Percentiles rank a stretch among this genome's conserved stretches.
Evolutionary conservation across 64 coral and sea anemone species (phyloP).

Genomic region (Hydrozoanthus tunicans): DNA sequence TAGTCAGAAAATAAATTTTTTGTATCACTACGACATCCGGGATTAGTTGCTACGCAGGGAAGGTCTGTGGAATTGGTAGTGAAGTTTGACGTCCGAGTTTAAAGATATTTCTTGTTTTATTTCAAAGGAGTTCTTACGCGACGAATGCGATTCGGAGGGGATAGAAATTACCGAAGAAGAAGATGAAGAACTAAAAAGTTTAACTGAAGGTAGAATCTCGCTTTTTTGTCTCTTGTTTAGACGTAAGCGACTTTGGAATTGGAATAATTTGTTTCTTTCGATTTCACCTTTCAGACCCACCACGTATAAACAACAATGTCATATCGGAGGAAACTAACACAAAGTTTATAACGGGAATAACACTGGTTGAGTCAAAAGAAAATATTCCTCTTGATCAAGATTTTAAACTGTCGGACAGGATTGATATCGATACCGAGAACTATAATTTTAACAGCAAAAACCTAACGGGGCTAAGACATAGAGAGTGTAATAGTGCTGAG

Average conservation of each 20-base stretch:
- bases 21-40: neutral
- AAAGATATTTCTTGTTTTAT: slow-evolving; percentile 14
- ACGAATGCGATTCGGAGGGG: slow-evolving; percentile 61
- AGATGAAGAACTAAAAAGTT: slow-evolving; percentile 79
- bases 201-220: slow-evolving; percentile 66
- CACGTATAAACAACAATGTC: slow-evolving; percentile 48
- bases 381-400: slow-evolving; percentile 60
- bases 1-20: neutral
- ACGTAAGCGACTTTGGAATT: slow-evolving; percentile 3
- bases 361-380: slow-evolving; percentile 57
- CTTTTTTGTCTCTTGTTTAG: slow-evolving; percentile 5
- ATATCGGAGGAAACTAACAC: slow-evolving; percentile 38
- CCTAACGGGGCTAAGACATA: slow-evolving; percentile 35
- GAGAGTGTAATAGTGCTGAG: slow-evolving; percentile 61
- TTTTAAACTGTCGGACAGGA: slow-evolving; percentile 48
- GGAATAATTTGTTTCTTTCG: slow-evolving; percentile 33
- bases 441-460: slow-evolving; percentile 42
- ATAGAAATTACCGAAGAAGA: slow-evolving; percentile 71
- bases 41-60: slow-evolving; percentile 26
- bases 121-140: slow-evolving; percentile 70
- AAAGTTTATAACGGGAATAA: slow-evolving; percentile 45
- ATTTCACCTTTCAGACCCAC: slow-evolving; percentile 28
- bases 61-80: slow-evolving; percentile 30
- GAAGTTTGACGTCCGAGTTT: slow-evolving; percentile 15
- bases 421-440: slow-evolving; percentile 55